Evolutionary conservation across 2,888 invertebrate species (phyloP).

Genomic region (Globia sparganii): DNA sequence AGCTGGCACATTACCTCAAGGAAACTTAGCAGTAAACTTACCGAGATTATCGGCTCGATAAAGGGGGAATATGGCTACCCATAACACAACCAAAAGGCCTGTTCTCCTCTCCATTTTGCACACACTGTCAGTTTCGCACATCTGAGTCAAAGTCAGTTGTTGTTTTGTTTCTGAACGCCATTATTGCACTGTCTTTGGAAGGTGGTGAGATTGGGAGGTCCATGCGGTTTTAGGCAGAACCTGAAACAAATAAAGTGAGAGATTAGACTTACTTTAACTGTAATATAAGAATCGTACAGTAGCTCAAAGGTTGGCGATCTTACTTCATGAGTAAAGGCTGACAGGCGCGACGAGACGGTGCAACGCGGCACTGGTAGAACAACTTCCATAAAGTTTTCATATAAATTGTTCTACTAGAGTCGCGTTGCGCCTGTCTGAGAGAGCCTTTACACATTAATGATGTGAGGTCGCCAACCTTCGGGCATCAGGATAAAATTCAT

Average conservation of each 20-base stretch:
- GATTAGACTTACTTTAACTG: background rate
- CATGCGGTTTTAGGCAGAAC: background rate
- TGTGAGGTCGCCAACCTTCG: background rate
- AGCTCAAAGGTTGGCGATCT: background rate
- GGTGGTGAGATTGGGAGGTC: background rate
- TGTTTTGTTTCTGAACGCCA: slow-evolving; percentile 53
- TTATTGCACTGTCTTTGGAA: slow-evolving; percentile 40
- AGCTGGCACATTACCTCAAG: background rate
- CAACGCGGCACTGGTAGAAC: background rate
- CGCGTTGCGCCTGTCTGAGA: background rate
- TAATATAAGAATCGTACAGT: too few relatives aligned
- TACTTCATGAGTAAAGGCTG: background rate
- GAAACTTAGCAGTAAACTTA: slow-evolving; percentile 70
- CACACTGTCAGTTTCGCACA: slow-evolving; percentile 65
- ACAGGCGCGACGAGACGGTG: too few relatives aligned
- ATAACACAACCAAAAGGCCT: slow-evolving; percentile 81
- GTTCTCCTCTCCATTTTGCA: slow-evolving; percentile 79
- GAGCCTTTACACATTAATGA: background rate
- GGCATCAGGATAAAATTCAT: background rate
- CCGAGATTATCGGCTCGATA: slow-evolving; percentile 87
- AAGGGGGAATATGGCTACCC: slow-evolving; percentile 84
- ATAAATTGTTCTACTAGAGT: background rate
- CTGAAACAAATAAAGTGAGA: slow-evolving; percentile 41
- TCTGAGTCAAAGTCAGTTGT: slow-evolving; percentile 48
- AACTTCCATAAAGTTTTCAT: background rate